Conservation (phyloP, 2,797 vertebrate genomes). For the Merluccius polli region DNA sequence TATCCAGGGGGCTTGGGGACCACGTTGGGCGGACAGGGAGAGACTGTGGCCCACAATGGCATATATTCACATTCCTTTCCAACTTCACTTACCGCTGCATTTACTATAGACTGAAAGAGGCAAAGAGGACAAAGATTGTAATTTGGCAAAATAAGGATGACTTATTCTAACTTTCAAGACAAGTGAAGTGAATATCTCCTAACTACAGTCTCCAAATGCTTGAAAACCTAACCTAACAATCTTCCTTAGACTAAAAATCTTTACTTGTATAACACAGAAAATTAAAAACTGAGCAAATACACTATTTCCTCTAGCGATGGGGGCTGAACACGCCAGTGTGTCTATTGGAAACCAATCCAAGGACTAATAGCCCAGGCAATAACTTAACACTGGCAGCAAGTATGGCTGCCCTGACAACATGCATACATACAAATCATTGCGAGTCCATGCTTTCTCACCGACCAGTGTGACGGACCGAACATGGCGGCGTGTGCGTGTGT, state of each 20-base stretch:
- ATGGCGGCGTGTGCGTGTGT: not conserved
- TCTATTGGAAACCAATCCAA: not conserved
- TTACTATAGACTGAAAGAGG: constrained; percentile 31
- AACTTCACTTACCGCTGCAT: constrained; percentile 37
- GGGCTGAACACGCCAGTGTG: not conserved
- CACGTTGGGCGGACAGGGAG: constrained; percentile 22
- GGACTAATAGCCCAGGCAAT: not conserved
- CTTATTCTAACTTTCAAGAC: not conserved
- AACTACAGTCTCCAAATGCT: not conserved
- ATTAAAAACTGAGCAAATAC: not conserved
- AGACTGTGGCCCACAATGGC: constrained; percentile 42
- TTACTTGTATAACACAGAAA: too few species aligned
- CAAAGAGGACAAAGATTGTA: not conserved
- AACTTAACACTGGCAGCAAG: not conserved
- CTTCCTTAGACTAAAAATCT: not conserved
- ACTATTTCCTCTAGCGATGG: not conserved
- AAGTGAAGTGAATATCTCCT: not conserved
- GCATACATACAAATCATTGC: not conserved
- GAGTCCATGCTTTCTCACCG: not conserved
- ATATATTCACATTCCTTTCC: constrained; percentile 50
- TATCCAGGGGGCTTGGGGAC: constrained; percentile 43
- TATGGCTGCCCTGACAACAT: not conserved
- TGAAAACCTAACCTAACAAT: not conserved
- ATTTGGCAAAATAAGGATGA: not conserved
- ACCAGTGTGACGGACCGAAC: not conserved